Percentiles rank a stretch among this genome's conserved stretches.
These are phyloP conservation scores for Cliona cf. orientalis DNA, from an alignment of 37 sponge, comb jelly and placozoan genomes.

Conservation along the genomic window DNA sequence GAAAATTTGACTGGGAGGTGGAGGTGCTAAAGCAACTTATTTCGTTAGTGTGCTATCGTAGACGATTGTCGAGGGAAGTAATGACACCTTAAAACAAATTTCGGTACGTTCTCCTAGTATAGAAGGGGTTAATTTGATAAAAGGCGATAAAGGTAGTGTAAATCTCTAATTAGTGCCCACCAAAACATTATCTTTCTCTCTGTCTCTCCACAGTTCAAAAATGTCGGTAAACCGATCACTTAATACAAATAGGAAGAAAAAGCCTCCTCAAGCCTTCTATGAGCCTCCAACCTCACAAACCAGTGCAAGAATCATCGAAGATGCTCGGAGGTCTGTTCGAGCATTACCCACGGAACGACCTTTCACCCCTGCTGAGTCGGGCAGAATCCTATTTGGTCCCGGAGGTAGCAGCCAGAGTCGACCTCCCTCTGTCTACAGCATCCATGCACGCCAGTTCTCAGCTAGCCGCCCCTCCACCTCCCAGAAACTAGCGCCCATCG, in stretches of 20 bases:
- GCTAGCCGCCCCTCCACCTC: slow-evolving; percentile 69
- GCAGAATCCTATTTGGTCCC: slow-evolving; percentile 53
- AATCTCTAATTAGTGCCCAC: slow-evolving; percentile 21
- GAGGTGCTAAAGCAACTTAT: too few species aligned
- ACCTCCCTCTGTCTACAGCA: slow-evolving; percentile 81
- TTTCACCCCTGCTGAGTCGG: slow-evolving; percentile 57
- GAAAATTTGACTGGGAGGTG: too few species aligned
- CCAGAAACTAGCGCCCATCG: slow-evolving; percentile 56
- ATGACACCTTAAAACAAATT: too few species aligned
- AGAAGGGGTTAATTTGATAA: too few species aligned
- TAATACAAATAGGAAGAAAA: slow-evolving; percentile 24
- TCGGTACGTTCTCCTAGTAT: too few species aligned
- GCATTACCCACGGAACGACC: slow-evolving; percentile 61
- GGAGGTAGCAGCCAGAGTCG: slow-evolving; percentile 24
- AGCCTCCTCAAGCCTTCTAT: slow-evolving; percentile 29
- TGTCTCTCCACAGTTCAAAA: background rate
- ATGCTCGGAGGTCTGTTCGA: slow-evolving; percentile 69
- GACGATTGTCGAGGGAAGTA: background rate
- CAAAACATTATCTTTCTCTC: background rate
- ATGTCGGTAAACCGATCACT: slow-evolving; percentile 58
- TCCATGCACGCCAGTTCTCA: slow-evolving; percentile 61
- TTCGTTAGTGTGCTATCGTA: background rate
- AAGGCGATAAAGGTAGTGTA: background rate
- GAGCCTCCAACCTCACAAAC: slow-evolving; percentile 20
- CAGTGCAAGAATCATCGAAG: slow-evolving; percentile 71